Evolutionary conservation across 1,140 invertebrate species (phyloP).

Genomic region (Choristoneura fumiferana): DNA sequence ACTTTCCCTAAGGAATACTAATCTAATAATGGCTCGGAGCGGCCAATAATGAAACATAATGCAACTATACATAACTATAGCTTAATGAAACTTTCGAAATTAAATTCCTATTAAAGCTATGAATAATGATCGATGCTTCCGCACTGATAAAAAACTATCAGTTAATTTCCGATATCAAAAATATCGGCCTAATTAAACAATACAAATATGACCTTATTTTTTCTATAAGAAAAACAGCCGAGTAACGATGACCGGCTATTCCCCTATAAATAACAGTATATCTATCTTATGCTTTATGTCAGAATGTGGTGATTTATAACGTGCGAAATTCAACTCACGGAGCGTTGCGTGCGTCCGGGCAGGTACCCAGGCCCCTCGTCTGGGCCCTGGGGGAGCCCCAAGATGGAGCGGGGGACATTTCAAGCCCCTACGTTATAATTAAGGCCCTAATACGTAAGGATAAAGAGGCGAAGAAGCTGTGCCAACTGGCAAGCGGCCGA

Average conservation of each 20-base stretch:
- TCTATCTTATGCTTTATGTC: constrained; percentile 10
- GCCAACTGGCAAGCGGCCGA: constrained; percentile 4
- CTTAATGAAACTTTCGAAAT: too few relatives aligned
- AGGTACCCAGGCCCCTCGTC: neutral
- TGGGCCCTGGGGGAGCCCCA: neutral
- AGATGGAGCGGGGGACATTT: neutral
- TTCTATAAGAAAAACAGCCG: neutral
- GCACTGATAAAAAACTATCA: too few relatives aligned
- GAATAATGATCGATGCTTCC: too few relatives aligned
- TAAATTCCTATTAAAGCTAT: too few relatives aligned
- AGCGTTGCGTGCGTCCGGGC: constrained; percentile 7
- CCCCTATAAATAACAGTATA: constrained; percentile 9
- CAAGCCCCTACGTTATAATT: neutral
- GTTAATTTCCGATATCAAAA: too few relatives aligned
- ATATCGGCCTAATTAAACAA: too few relatives aligned
- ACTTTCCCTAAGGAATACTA: too few relatives aligned
- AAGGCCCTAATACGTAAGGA: neutral
- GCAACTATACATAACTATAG: too few relatives aligned
- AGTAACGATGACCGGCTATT: constrained; percentile 3
- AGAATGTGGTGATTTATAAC: constrained; percentile 9
- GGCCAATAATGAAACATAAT: too few relatives aligned
- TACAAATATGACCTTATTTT: neutral
- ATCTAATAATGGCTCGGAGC: too few relatives aligned
- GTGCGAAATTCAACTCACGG: constrained; percentile 18
- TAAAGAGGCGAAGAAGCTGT: neutral